Percentiles rank a stretch among this genome's conserved stretches.
Evolutionary conservation across 1,140 invertebrate species (phyloP).

Genomic region (Bilobella aurantiaca): DNA sequence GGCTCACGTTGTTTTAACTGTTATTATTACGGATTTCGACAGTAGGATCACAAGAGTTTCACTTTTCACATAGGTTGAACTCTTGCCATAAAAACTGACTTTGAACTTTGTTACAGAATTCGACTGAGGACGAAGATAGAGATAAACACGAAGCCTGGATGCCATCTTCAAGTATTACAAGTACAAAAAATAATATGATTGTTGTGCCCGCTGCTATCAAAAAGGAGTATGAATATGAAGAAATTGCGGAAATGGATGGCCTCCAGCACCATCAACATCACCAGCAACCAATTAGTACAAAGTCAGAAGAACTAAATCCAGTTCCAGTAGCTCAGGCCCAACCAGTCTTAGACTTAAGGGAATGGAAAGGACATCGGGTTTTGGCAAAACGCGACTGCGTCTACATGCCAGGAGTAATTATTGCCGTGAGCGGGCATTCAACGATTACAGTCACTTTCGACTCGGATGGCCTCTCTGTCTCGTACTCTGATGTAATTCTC

Average conservation of each 20-base stretch:
- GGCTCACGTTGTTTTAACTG: too few relatives aligned
- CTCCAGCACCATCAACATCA: too few relatives aligned
- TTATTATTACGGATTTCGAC: too few relatives aligned
- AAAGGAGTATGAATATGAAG: background rate
- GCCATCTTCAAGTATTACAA: background rate
- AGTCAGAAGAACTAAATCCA: background rate
- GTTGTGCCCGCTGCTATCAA: background rate
- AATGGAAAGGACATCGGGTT: constrained; percentile 44
- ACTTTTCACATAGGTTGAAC: too few relatives aligned
- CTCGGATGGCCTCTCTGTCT: constrained; percentile 47
- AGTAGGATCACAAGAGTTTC: too few relatives aligned
- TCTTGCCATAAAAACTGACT: too few relatives aligned
- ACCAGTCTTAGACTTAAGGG: constrained; percentile 24
- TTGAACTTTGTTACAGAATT: background rate
- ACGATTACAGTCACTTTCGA: constrained; percentile 59
- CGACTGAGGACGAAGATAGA: constrained; percentile 10
- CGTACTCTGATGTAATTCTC: constrained; percentile 26
- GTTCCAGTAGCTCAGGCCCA: background rate
- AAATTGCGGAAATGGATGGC: background rate
- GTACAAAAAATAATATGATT: constrained; percentile 3
- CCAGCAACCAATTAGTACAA: background rate
- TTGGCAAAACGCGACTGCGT: constrained; percentile 45
- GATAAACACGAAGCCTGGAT: background rate
- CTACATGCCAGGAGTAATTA: constrained; percentile 71
- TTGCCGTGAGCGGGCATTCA: constrained; percentile 45